Base-by-base conservation (phyloP, 2,888 invertebrate genomes). In the Drosophila kuntzei region DNA sequence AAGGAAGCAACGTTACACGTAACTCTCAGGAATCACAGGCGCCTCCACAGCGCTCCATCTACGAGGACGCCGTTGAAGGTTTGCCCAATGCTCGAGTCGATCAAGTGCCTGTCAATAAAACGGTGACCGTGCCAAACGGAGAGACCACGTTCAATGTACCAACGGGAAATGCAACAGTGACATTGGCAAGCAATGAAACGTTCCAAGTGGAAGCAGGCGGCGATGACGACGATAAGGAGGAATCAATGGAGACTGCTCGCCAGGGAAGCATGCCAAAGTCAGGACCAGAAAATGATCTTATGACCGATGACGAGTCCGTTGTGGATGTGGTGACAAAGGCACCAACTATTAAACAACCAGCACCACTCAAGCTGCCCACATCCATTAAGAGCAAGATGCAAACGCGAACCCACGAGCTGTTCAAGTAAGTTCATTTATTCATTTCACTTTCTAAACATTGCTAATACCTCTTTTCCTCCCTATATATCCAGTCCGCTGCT, bases 401-500 rank as follows among this genome's bases (percentile, higher is more conserved):
- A 46, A 62, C 71, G 14, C 75, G 92, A 73, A 78, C 93, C 79
- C 89, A 91, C 78, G 92, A 92, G 68, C 65, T 92, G 9, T 92
- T 92, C 54, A 92, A 92, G 92, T 92, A 68, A 84, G 87, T 75
- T n/a, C 16, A n/a, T 8, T n/a, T 1, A 1, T 0, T n/a, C 0
- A 8, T 8, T 4, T 1, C 11, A 9, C 3, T 22, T 3, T 7
- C 2, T 8, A n/a, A 8, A 18, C 3, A 12, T n/a, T 57, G 32
- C 14, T 29, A 16, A 53, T 67, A 27, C 6, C n/a, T 7, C 25
- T 25, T n/a, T 1, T 16, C 29, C 93, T 92, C 6, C 16, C n/a
- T n/a, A n/a, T 27, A 7, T 11, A 1, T 11, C 0, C 70, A 94
- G 94, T 91, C 94, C 94, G 2, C 94, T 93, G 65, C 92, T 93